Conservation (phyloP, 35 echinoderm and acorn worm species). For the Amphiura filiformis region DNA sequence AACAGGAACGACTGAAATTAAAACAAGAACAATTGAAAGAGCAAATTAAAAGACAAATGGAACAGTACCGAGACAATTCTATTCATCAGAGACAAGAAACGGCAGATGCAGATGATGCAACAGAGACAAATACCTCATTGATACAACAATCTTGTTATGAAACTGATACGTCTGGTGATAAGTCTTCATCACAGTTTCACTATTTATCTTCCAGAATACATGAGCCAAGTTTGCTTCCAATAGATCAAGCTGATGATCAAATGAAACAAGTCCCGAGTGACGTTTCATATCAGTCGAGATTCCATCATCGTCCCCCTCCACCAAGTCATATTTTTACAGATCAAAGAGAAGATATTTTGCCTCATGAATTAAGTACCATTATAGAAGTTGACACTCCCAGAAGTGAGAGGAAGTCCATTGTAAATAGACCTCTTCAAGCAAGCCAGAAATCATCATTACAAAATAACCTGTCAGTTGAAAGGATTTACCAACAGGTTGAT, state of each 20-base stretch:
- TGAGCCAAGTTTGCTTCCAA: no score
- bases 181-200: no score
- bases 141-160: no score
- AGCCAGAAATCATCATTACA: background rate
- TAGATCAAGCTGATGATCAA: no score
- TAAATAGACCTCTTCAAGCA: background rate
- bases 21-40: constrained; percentile 33
- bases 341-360: constrained; percentile 25
- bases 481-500: background rate
- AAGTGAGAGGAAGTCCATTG: constrained; percentile 32
- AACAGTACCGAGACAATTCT: constrained; percentile 5
- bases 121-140: no score
- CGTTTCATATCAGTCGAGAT: no score
- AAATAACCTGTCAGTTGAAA: background rate
- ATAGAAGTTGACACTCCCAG: constrained; percentile 69
- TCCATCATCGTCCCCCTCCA: constrained; percentile 22
- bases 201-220: no score
- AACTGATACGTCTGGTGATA: no score
- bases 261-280: no score
- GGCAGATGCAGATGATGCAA: no score
- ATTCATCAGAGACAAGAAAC: background rate
- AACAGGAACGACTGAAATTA: constrained; percentile 23
- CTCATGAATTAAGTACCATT: constrained; percentile 97
- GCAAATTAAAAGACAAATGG: constrained; percentile 44
- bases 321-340: background rate